Evolutionary conservation across 2,888 invertebrate genomes (phyloP).

Genomic region (Biston betularia): DNA sequence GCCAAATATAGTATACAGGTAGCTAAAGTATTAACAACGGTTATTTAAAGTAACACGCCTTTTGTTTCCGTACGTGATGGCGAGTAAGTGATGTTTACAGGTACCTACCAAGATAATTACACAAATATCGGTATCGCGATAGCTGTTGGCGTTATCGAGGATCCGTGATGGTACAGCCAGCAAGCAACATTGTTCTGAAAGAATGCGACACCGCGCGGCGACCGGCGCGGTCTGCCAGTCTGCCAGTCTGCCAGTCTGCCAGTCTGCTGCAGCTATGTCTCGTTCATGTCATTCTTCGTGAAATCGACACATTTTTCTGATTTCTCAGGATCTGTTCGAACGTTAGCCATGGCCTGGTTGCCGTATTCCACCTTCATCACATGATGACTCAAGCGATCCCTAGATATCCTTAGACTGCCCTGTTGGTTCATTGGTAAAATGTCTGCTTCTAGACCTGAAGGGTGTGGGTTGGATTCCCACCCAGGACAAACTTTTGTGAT

Average conservation of each 20-base stretch:
- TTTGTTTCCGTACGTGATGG: not conserved
- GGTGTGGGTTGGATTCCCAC: no score
- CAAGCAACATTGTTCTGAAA: not conserved
- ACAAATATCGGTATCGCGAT: slow-evolving; percentile 34
- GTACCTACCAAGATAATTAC: slow-evolving; percentile 17
- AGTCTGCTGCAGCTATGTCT: no score
- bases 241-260: no score
- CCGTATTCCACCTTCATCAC: not conserved
- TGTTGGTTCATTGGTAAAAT: no score
- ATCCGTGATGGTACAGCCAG: slow-evolving; percentile 32
- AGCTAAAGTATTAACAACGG: no score
- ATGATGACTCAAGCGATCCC: no score
- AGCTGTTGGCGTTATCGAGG: slow-evolving; percentile 17
- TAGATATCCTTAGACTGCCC: no score
- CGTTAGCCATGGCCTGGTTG: not conserved
- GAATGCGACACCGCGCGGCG: no score
- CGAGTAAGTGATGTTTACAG: not conserved
- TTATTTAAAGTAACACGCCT: not conserved
- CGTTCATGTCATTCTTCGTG: not conserved
- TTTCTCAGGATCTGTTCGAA: not conserved
- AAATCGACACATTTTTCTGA: not conserved
- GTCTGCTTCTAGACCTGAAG: no score
- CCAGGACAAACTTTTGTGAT: no score
- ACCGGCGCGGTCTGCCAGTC: no score
- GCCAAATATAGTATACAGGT: no score